Conservation (phyloP, 2,113 vertebrate species). For the Abramis brama region DNA sequence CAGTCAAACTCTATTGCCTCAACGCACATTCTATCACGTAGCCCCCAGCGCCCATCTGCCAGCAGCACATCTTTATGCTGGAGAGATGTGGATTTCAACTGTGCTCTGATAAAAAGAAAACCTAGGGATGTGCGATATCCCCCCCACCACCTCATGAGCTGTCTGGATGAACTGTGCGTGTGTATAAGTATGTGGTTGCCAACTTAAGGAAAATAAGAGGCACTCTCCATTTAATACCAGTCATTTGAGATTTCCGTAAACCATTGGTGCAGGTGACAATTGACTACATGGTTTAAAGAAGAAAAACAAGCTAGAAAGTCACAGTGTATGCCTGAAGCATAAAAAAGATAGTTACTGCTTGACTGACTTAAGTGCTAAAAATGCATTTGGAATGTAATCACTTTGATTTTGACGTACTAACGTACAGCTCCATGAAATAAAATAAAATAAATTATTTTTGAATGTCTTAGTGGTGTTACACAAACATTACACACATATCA, state of each 20-base stretch:
- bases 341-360: neutral
- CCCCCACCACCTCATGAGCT: neutral
- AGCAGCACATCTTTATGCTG: neutral
- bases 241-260: neutral
- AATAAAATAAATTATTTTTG: neutral
- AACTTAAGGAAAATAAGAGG: neutral
- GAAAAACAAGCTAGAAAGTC: neutral
- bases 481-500: neutral
- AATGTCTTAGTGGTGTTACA: neutral
- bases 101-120: slow-evolving; percentile 23
- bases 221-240: neutral
- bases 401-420: neutral
- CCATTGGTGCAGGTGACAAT: neutral
- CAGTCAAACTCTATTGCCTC: neutral
- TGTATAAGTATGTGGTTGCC: too few species aligned
- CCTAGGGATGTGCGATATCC: neutral
- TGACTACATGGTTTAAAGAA: neutral
- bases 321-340: neutral
- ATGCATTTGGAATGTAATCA: neutral
- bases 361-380: neutral
- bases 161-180: neutral
- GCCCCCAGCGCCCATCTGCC: neutral
- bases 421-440: neutral
- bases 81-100: neutral
- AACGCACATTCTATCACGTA: neutral